A percentile compares a stretch with the other conserved stretches of the same genome.
Conservation (phyloP, 2,797 vertebrate genomes). For the Acipenser oxyrinchus region DNA sequence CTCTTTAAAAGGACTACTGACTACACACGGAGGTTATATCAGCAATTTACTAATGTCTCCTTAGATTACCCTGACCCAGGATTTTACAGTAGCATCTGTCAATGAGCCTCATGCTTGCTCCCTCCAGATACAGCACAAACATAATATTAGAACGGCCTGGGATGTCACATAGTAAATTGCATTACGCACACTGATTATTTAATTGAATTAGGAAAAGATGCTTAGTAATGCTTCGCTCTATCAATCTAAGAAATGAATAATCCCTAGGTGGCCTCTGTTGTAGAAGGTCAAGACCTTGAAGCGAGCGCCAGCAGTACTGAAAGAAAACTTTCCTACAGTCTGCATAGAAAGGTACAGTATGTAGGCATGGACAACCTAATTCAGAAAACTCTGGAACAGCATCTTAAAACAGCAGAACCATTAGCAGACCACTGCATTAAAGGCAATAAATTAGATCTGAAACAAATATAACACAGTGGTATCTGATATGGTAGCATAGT, state of each 20-base stretch:
- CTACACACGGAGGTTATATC: too few species aligned
- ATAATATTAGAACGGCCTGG: conserved; percentile 22
- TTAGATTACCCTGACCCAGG: conserved; percentile 18
- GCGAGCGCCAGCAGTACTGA: too few species aligned
- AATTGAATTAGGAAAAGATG: conserved; percentile 54
- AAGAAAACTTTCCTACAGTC: too few species aligned
- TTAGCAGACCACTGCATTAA: too few species aligned
- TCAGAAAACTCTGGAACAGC: too few species aligned
- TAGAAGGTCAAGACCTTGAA: conserved; percentile 30
- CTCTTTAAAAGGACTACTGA: too few species aligned
- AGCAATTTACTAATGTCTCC: conserved; percentile 2
- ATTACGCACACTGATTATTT: conserved; percentile 53
- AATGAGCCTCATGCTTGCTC: conserved; percentile 41
- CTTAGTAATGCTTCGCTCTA: conserved; percentile 60
- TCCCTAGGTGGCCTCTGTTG: conserved; percentile 29
- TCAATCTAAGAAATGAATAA: conserved; percentile 54
- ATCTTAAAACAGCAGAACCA: too few species aligned
- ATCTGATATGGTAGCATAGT: too few species aligned
- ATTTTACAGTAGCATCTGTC: conserved; percentile 39
- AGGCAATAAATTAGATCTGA: too few species aligned
- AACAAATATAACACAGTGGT: too few species aligned
- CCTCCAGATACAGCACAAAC: conserved; percentile 8
- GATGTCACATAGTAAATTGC: conserved; percentile 45
- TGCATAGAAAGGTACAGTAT: too few species aligned
- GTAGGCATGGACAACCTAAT: too few species aligned